phyloP scores from a whole-genome alignment of 2,797 vertebrate species.

The Rhinella marina region DNA sequence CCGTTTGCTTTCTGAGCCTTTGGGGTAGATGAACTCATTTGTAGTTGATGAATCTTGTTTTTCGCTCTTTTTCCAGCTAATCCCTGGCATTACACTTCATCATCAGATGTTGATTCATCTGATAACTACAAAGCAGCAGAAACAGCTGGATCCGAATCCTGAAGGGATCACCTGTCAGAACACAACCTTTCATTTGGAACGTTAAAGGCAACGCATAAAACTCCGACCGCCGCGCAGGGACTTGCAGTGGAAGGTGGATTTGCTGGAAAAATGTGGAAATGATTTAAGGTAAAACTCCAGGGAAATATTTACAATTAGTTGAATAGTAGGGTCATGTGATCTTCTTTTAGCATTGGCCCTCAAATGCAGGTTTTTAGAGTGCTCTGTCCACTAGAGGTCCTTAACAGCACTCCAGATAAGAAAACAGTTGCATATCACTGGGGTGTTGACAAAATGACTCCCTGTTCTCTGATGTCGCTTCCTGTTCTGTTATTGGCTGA shows the following conservation, averaged over 20 bases:
- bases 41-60: not conserved
- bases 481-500: not conserved
- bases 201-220: not conserved
- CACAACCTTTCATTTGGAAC: constrained; percentile 33
- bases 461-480: too few relatives aligned
- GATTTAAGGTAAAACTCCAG: not conserved
- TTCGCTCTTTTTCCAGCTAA: constrained; percentile 24
- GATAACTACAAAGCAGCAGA: constrained; percentile 43
- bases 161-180: constrained; percentile 38
- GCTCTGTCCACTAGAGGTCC: too few relatives aligned
- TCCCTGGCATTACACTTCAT: constrained; percentile 10
- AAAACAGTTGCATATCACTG: not conserved
- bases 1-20: not conserved
- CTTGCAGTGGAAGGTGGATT: not conserved
- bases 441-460: not conserved
- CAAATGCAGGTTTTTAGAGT: too few relatives aligned
- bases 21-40: not conserved
- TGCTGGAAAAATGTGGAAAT: not conserved
- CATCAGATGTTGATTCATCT: constrained; percentile 12
- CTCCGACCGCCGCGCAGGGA: not conserved
- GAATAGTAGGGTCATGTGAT: too few relatives aligned
- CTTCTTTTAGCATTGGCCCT: too few relatives aligned
- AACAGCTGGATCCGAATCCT: constrained; percentile 44
- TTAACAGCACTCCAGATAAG: too few relatives aligned
- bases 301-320: not conserved